A percentile compares a stretch with the other conserved stretches of the same genome.
Evolutionary conservation across 23 tunicate genomes (phyloP).

Genomic region (Clavelina lepadiformis): DNA sequence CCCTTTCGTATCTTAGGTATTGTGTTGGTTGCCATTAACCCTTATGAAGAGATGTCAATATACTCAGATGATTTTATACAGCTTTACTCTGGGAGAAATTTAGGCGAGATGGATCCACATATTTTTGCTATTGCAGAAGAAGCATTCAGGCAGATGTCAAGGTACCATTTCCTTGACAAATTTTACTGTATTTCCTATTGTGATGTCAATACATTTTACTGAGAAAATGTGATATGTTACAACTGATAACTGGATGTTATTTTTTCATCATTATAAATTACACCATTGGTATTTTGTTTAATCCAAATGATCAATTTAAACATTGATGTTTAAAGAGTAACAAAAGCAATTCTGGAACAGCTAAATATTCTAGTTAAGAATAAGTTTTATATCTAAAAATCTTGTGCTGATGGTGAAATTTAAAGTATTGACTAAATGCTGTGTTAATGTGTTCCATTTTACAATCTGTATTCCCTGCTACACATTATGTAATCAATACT

Average conservation of each 20-base stretch:
- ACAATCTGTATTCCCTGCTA: background rate
- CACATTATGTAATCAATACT: background rate
- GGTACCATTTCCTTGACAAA: slow-evolving; percentile 24
- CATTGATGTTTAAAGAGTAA: too few relatives aligned
- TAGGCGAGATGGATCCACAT: slow-evolving; percentile 95
- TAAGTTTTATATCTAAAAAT: too few relatives aligned
- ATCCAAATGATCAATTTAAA: too few relatives aligned
- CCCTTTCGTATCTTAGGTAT: slow-evolving; percentile 82
- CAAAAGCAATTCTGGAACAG: too few relatives aligned
- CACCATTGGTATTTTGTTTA: too few relatives aligned
- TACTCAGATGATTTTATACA: slow-evolving; percentile 94
- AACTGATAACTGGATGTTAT: too few relatives aligned
- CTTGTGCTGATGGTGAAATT: too few relatives aligned
- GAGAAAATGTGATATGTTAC: too few relatives aligned
- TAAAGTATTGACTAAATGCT: background rate
- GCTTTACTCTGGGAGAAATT: slow-evolving; percentile 75
- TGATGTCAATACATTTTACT: too few relatives aligned
- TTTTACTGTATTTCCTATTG: too few relatives aligned
- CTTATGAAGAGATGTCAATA: slow-evolving; percentile 80
- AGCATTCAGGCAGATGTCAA: slow-evolving; percentile 84
- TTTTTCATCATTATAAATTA: too few relatives aligned
- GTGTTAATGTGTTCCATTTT: background rate
- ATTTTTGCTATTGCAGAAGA: slow-evolving; percentile 96
- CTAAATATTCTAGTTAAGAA: too few relatives aligned
- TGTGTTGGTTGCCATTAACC: slow-evolving; percentile 97